Conservation (phyloP, 2,888 invertebrate genomes). For the Neocrepidodera transversa region DNA sequence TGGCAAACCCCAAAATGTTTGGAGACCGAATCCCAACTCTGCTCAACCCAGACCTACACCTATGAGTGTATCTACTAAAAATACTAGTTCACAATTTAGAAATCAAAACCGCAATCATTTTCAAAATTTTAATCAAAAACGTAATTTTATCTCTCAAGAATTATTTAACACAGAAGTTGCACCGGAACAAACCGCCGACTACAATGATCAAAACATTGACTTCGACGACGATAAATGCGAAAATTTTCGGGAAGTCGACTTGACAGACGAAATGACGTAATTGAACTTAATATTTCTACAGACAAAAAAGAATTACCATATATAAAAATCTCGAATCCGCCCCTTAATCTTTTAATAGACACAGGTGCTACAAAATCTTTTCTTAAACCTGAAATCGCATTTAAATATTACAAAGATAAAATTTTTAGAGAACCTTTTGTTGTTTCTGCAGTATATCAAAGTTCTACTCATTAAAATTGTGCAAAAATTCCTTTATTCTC, state of each 20-base stretch:
- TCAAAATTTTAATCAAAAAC: not conserved
- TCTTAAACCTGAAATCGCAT: not conserved
- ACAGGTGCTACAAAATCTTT: not conserved
- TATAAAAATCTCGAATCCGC: not conserved
- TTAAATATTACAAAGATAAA: not conserved
- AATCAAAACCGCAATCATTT: not conserved
- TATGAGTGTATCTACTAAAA: not conserved
- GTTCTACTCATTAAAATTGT: too few species aligned
- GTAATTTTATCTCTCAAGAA: not conserved
- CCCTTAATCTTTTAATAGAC: not conserved
- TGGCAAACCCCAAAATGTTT: constrained; percentile 2
- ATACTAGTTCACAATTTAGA: too few species aligned
- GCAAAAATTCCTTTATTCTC: not conserved
- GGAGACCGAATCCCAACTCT: constrained; percentile 4
- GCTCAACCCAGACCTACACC: not conserved
- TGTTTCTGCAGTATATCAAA: not conserved
- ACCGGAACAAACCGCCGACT: not conserved
- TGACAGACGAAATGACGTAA: not conserved
- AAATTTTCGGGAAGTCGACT: not conserved
- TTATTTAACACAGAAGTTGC: not conserved
- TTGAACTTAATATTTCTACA: not conserved
- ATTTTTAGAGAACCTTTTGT: not conserved
- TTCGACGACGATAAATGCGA: not conserved
- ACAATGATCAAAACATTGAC: not conserved
- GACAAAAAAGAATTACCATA: not conserved